Conservation (phyloP, 2,113 vertebrate genomes). For the Pomatorhinus ruficollis region DNA sequence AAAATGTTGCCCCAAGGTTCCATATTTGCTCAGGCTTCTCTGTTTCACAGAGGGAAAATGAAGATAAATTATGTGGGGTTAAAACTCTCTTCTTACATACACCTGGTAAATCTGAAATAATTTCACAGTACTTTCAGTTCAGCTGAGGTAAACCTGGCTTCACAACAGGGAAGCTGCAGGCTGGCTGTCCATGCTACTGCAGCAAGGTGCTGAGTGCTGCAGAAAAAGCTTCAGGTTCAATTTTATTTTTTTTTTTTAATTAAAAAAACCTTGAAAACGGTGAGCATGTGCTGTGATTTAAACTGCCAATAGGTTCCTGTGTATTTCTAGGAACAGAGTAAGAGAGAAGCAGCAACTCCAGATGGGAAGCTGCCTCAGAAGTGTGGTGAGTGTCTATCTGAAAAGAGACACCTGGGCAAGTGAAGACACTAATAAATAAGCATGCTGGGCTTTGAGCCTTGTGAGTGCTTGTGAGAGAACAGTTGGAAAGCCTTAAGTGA, state of each 20-base stretch:
- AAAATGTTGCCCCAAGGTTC: neutral
- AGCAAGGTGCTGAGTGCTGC: neutral
- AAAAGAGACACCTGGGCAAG: conserved; percentile 58
- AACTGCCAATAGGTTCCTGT: neutral
- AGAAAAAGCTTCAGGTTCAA: neutral
- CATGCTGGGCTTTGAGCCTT: neutral
- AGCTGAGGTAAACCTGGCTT: neutral
- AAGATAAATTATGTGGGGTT: neutral
- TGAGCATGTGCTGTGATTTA: neutral
- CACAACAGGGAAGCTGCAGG: neutral
- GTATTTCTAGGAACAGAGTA: neutral
- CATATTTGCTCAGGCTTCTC: neutral
- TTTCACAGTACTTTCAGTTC: neutral
- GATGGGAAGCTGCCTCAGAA: neutral
- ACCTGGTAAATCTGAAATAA: neutral
- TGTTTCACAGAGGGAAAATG: neutral
- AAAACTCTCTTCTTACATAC: neutral
- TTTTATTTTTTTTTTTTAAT: neutral
- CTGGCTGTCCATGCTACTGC: neutral
- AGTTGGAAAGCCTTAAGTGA: conserved; percentile 61
- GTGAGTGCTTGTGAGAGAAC: conserved; percentile 10
- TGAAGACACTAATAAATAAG: conserved; percentile 49
- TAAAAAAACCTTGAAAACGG: neutral
- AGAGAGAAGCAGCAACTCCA: neutral
- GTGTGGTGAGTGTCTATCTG: conserved; percentile 1